Conservation (phyloP, 2,797 vertebrate genomes). For the Falco rusticolus region DNA sequence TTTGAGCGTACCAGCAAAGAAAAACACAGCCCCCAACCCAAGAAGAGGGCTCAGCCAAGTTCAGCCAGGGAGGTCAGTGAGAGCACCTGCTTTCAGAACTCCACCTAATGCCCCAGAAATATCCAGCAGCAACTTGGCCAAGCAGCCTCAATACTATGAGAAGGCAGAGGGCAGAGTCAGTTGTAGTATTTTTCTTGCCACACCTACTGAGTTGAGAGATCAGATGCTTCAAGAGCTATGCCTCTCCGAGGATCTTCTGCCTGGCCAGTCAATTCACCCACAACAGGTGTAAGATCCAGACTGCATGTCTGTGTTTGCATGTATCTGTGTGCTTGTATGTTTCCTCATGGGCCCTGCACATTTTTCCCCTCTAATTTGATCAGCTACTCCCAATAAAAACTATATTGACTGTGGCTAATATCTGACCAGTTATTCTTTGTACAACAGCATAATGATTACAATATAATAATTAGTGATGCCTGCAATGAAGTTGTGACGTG, state of each 20-base stretch:
- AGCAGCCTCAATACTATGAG: background rate
- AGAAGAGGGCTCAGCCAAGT: background rate
- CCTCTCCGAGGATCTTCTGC: background rate
- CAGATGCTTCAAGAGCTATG: background rate
- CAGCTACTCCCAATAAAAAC: background rate
- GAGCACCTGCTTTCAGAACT: background rate
- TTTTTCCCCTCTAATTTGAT: background rate
- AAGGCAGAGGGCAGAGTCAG: background rate
- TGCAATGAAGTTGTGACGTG: background rate
- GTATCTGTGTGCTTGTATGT: background rate
- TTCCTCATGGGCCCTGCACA: background rate
- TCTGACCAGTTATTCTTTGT: background rate
- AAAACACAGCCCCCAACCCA: background rate
- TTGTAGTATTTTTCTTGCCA: background rate
- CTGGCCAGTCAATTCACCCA: background rate
- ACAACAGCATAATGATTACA: background rate
- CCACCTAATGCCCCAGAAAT: background rate
- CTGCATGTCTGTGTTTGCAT: too few species aligned
- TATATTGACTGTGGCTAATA: background rate
- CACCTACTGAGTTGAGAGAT: background rate
- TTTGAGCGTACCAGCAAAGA: background rate
- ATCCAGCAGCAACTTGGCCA: background rate
- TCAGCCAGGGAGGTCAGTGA: background rate
- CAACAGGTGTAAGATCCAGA: background rate
- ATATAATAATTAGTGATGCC: background rate